Evolutionary conservation across 2,113 vertebrate genomes (phyloP).

Genomic region (Calypte anna): DNA sequence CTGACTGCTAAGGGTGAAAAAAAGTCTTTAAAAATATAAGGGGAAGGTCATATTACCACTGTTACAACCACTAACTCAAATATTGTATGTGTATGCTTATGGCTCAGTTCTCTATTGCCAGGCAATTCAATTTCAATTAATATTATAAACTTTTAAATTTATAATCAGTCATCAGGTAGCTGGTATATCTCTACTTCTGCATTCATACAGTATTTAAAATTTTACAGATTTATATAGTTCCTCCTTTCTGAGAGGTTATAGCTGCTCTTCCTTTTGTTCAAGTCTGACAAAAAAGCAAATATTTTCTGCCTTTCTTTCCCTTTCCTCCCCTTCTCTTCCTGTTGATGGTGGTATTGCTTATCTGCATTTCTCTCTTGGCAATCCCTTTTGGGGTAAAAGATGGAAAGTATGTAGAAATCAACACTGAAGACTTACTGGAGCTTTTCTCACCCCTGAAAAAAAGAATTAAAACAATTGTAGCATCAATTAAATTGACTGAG

Average conservation of each 20-base stretch:
- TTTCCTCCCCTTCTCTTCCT: background rate
- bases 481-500: slow-evolving; percentile 58
- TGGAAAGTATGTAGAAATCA: slow-evolving; percentile 38
- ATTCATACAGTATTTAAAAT: background rate
- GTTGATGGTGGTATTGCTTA: background rate
- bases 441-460: slow-evolving; percentile 53
- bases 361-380: slow-evolving; percentile 45
- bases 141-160: background rate
- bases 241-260: background rate
- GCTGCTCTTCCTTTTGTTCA: background rate
- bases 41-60: background rate
- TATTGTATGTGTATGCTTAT: background rate
- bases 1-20: background rate
- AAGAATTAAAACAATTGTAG: slow-evolving; percentile 42
- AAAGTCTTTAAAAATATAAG: background rate
- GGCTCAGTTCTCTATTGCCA: background rate
- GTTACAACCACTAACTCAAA: background rate
- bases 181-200: background rate
- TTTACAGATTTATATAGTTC: background rate
- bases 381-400: slow-evolving; percentile 4
- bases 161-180: background rate
- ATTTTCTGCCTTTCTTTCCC: background rate
- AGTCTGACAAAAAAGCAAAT: background rate
- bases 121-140: background rate
- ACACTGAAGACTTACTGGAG: slow-evolving; percentile 47